Evolutionary conservation across 2,888 invertebrate species (phyloP).

Genomic region (Platerodrilus igneus): DNA sequence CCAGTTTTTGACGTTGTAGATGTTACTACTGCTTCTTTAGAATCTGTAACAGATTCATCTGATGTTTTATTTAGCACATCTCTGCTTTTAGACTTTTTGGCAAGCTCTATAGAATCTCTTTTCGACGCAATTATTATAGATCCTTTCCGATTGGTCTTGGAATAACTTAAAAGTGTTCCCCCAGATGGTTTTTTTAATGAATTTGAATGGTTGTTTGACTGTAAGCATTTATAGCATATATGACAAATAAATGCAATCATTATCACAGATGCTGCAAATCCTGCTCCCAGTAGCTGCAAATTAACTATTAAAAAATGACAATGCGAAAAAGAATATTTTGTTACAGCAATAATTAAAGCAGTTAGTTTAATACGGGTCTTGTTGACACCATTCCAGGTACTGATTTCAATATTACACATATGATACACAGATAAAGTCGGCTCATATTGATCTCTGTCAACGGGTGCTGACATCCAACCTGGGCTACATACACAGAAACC

Average conservation of each 20-base stretch:
- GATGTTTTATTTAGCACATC: too few species aligned
- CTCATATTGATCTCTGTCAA: conserved; percentile 39
- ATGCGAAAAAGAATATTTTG: neutral
- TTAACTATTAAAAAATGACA: neutral
- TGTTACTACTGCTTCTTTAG: too few species aligned
- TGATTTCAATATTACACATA: conserved; percentile 47
- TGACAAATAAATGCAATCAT: conserved; percentile 28
- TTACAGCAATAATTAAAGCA: conserved; percentile 38
- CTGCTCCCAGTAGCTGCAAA: conserved; percentile 30
- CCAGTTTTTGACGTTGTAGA: too few species aligned
- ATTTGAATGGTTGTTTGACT: too few species aligned
- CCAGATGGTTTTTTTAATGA: too few species aligned
- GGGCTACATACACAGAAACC: conserved; percentile 45
- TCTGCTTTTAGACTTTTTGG: too few species aligned
- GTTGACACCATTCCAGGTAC: conserved; percentile 41
- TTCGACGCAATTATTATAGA: too few species aligned
- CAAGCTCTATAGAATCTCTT: too few species aligned
- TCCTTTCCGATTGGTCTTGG: too few species aligned
- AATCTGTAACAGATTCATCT: too few species aligned
- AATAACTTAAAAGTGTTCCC: too few species aligned
- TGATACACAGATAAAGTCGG: conserved; percentile 44
- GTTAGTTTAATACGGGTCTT: conserved; percentile 38
- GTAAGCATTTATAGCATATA: conserved; percentile 27
- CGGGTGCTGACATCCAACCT: conserved; percentile 44
- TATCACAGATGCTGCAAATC: conserved; percentile 27